These are phyloP conservation scores for Saimiri boliviensis DNA, from an alignment of 2,113 vertebrate genomes.

Conservation along the genomic window DNA sequence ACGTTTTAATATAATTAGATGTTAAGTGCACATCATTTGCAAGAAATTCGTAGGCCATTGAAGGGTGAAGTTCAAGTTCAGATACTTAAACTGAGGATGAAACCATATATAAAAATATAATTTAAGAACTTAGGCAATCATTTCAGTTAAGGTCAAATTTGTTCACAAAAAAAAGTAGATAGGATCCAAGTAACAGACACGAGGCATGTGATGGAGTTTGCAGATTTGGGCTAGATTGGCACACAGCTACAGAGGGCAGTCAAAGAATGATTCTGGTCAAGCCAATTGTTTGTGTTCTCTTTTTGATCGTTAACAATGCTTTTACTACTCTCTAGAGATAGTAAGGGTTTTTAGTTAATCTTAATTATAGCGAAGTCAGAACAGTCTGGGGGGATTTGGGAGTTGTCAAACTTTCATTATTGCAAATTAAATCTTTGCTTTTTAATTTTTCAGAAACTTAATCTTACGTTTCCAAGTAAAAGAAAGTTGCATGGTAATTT, in stretches of 20 bases:
- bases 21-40: background rate
- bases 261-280: background rate
- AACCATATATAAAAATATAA: background rate
- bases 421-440: background rate
- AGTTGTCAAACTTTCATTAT: background rate
- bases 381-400: background rate
- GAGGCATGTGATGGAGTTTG: background rate
- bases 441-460: background rate
- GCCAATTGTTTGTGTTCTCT: background rate
- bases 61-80: background rate
- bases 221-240: background rate
- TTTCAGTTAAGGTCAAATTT: background rate
- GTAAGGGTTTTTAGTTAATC: background rate
- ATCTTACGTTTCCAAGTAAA: background rate
- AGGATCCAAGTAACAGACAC: background rate
- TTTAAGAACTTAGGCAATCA: background rate
- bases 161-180: background rate
- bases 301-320: background rate
- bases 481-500: background rate
- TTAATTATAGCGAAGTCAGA: background rate
- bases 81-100: background rate
- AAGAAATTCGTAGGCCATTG: background rate
- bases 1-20: background rate
- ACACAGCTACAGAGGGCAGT: rapidly evolving
- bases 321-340: background rate